These are phyloP conservation scores for Drosophila affinis DNA, from an alignment of 2,888 invertebrate genomes.

Conservation along the genomic window DNA sequence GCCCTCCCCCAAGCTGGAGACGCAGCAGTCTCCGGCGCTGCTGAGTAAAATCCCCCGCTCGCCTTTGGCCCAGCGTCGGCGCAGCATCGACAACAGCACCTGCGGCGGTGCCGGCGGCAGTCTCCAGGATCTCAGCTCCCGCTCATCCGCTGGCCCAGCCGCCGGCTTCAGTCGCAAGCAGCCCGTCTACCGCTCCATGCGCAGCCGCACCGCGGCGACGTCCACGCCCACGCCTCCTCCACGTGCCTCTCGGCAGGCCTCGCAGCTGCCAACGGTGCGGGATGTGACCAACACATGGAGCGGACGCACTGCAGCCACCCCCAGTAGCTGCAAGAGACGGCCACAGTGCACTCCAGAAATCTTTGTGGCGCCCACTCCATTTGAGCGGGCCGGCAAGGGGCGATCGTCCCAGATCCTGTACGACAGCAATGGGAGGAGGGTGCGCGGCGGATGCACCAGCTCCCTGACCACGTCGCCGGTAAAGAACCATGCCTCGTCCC, in stretches of 20 bases:
- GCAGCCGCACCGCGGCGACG: slow-evolving; percentile 81
- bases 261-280: slow-evolving; percentile 77
- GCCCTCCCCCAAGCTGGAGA: not conserved
- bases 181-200: slow-evolving; percentile 83
- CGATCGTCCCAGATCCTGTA: slow-evolving; percentile 83
- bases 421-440: slow-evolving; percentile 84
- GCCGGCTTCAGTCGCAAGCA: slow-evolving; percentile 79
- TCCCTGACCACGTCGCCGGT: slow-evolving; percentile 85
- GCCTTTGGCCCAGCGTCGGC: slow-evolving; percentile 80
- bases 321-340: slow-evolving; percentile 81
- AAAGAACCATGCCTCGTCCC: slow-evolving; percentile 86
- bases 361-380: slow-evolving; percentile 84
- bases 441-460: slow-evolving; percentile 81
- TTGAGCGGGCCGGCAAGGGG: slow-evolving; percentile 84
- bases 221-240: slow-evolving; percentile 69
- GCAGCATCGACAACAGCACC: slow-evolving; percentile 81
- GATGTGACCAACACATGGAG: slow-evolving; percentile 90
- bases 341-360: slow-evolving; percentile 87
- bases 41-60: slow-evolving; percentile 84
- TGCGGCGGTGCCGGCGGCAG: slow-evolving; percentile 78
- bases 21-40: not conserved
- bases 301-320: slow-evolving; percentile 85
- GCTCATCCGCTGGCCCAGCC: slow-evolving; percentile 69
- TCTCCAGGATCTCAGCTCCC: slow-evolving; percentile 76
- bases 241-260: slow-evolving; percentile 33